Evolutionary conservation across 1,140 invertebrate genomes (phyloP), one percentile per base, ranked within the genome.

Genomic region (Spodoptera litura): DNA sequence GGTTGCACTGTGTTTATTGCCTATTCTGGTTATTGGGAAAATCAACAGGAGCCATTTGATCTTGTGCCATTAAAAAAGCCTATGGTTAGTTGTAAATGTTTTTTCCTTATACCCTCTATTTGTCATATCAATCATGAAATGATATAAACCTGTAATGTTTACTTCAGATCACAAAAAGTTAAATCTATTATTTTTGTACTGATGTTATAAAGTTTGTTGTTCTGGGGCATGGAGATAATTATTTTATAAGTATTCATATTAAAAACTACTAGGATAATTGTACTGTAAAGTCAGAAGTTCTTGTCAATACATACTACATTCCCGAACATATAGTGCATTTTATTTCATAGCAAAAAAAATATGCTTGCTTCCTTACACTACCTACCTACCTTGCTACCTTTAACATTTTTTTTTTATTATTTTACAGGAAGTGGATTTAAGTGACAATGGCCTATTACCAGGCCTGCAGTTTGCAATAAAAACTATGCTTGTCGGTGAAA

Each of bases 401-500:
- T 4, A 31, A 31, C 31, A 31, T 31, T 31, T 44, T 70, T 70
- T 61, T 76, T 44, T 35, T 61, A 35, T n/a, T 8, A 71, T 71
- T 73, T 89, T 91, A 53, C 78, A 94, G 93, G 83, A 88, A 52
- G 84, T 91, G 9, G 87, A 93, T 87, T 66, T 95, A 12, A 89
- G 87, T 71, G 90, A 92, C 4, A 89, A 86, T 92, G 89, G 89
- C 0, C 85, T 94, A 70, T 81, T 94, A 55, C 91, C 90, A 10
- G 94, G 94, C 4, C 75, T 94, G 49, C 83, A 91, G 78, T 87
- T 89, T 27, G 93, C 94, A 38, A 80, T 95, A 35, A 85, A 84
- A 61, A 91, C 94, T 2, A 94, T 95, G 93, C 72, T 90, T 55
- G 91, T 94, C 72, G 94, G 94, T 31, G 94, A 95, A 88, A 79